Evolutionary conservation across 2,888 invertebrate genomes (phyloP), one percentile per base, ranked within the genome.

Genomic region (Labia minor): DNA sequence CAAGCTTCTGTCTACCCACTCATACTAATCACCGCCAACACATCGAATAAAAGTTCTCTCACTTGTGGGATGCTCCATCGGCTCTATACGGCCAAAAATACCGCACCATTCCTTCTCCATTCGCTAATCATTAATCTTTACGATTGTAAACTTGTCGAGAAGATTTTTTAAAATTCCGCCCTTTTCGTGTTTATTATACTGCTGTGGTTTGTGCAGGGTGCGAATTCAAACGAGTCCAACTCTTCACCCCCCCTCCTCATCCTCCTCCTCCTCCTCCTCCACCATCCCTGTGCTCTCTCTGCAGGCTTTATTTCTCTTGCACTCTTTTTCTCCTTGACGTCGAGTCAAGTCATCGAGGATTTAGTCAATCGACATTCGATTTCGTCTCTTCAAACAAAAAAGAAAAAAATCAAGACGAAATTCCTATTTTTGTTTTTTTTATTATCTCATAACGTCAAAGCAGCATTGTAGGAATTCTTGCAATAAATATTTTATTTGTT

Each of bases 101-200:
- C 26, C 8, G 4, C 3, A 6, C 26, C 26, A 26, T 26, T 26
- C 26, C 26, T 3, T 26, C 26, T 26, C 8, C 49, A 16, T 14
- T 16, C 16, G 49, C 49, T 49, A 49, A 49, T 49, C 49, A 49
- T 49, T 49, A 49, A 49, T 49, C 49, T 49, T 49, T n/a, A 49
- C 49, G 49, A 49, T 49, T 49, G 49, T 49, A 49, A 49, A 49
- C 49, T 49, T 49, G 49, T 49, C 49, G 49, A 14, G 49, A 49
- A 49, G 49, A 49, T 49, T 49, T 49, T 49, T 49, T 49, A 49
- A 49, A 49, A 49, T 49, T 49, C 49, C 49, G 49, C 49, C 49
- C 49, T 49, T 49, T 49, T 49, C 49, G 49, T 49, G 49, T 49
- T 49, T 49, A 49, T 49, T 49, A 49, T 49, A 49, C 16, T n/a